A percentile compares a stretch with the other conserved stretches of the same genome.
These are phyloP conservation scores for Boloria selene DNA, from an alignment of 2,888 invertebrate species.

Conservation along the genomic window DNA sequence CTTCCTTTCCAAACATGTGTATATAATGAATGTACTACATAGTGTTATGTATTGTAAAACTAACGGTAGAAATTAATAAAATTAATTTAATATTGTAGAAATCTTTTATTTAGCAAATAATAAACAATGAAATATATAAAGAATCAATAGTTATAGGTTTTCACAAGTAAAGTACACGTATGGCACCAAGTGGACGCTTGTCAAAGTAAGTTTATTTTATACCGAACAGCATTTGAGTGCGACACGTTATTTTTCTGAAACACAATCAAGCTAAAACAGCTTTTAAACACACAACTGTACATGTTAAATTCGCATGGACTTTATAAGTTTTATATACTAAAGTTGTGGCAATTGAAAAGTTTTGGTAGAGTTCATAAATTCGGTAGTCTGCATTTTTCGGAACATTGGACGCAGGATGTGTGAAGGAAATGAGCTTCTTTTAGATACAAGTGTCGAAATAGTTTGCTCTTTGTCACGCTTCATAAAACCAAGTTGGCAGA, in stretches of 20 bases:
- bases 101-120: not conserved
- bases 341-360: conserved; percentile 38
- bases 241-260: not conserved
- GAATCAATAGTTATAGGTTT: conserved; percentile 2
- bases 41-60: too few relatives aligned
- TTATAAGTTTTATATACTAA: conserved; percentile 1
- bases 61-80: too few relatives aligned
- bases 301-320: conserved; percentile 24
- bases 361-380: conserved; percentile 35
- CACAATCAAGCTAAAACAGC: not conserved
- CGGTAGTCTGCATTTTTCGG: conserved; percentile 45
- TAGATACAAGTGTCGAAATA: conserved; percentile 30
- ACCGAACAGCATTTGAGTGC: conserved; percentile 36
- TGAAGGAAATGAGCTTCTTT: conserved; percentile 31
- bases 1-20: too few relatives aligned
- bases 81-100: too few relatives aligned
- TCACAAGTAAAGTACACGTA: conserved; percentile 16
- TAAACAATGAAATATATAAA: not conserved
- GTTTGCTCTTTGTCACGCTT: conserved; percentile 31
- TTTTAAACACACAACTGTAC: not conserved
- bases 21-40: too few relatives aligned
- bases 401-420: conserved; percentile 43
- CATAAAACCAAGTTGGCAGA: conserved; percentile 33
- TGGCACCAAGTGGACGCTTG: conserved; percentile 28
- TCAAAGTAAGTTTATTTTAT: conserved; percentile 22